phyloP scores from a whole-genome alignment of 2,797 vertebrate genomes.

The Chelon auratus region DNA sequence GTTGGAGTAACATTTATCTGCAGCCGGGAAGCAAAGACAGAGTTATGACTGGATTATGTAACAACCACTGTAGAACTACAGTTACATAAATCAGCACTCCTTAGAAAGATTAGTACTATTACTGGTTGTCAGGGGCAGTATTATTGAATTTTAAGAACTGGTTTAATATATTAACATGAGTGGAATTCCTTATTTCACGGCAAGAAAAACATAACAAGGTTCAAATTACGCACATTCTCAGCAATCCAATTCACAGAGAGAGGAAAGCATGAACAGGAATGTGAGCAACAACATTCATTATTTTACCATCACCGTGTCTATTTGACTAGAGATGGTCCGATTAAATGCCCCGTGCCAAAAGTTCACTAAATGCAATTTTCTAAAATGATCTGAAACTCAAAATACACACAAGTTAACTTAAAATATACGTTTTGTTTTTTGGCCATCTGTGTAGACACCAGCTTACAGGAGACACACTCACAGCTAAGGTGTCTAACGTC shows the following conservation, averaged over 20 bases:
- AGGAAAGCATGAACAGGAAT: constrained; percentile 7
- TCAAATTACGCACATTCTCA: not conserved
- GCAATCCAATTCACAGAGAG: not conserved
- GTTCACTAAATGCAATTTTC: too few relatives aligned
- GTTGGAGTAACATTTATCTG: constrained; percentile 89
- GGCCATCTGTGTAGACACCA: not conserved
- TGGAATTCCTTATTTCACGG: not conserved
- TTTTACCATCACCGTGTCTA: not conserved
- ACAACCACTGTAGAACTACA: not conserved
- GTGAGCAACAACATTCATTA: constrained; percentile 9
- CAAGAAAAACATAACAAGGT: not conserved
- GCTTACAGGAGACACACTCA: not conserved
- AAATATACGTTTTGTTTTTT: too few relatives aligned
- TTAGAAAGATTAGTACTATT: not conserved
- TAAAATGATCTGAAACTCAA: not conserved
- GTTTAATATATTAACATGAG: not conserved
- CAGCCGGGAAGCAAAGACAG: not conserved
- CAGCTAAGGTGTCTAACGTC: too few relatives aligned
- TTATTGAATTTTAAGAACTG: not conserved
- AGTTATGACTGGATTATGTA: not conserved
- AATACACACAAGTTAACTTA: not conserved
- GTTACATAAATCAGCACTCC: not conserved
- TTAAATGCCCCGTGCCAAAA: not conserved
- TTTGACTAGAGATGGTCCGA: too few relatives aligned
- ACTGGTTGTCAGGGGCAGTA: not conserved